Conservation (phyloP, 2,888 invertebrate genomes). For the Caenorhabditis panamensis region DNA sequence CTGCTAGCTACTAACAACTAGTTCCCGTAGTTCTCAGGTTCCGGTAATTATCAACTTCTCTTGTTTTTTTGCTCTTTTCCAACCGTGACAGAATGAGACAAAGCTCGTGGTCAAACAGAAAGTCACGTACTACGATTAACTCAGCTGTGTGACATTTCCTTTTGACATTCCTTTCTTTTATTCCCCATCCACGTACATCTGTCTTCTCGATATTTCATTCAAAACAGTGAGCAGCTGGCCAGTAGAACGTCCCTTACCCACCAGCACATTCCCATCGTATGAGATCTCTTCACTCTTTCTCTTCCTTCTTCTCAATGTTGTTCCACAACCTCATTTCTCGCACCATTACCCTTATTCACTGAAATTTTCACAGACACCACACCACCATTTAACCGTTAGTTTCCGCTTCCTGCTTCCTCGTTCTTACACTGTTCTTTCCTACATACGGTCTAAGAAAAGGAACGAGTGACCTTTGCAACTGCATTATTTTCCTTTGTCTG, state of each 20-base stretch:
- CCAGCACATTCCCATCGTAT: constrained; percentile 37
- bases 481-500: not conserved
- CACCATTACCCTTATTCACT: constrained; percentile 59
- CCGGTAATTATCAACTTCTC: not conserved
- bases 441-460: no score
- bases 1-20: not conserved
- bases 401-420: constrained; percentile 6
- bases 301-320: constrained; percentile 30
- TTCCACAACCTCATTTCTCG: constrained; percentile 51
- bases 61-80: not conserved
- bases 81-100: not conserved
- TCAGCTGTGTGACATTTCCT: constrained; percentile 4
- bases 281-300: constrained; percentile 3
- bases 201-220: constrained; percentile 19
- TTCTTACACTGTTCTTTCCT: not conserved
- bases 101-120: not conserved
- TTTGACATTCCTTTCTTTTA: not conserved
- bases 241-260: not conserved
- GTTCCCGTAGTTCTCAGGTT: not conserved
- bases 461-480: constrained; percentile 31
- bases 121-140: constrained; percentile 5
- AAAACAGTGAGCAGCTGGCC: constrained; percentile 54
- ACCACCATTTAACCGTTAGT: constrained; percentile 10
- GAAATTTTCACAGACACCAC: constrained; percentile 26
- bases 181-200: constrained; percentile 14